These are phyloP conservation scores for Toxostoma redivivum DNA, from an alignment of 2,113 vertebrate genomes.

Conservation along the genomic window DNA sequence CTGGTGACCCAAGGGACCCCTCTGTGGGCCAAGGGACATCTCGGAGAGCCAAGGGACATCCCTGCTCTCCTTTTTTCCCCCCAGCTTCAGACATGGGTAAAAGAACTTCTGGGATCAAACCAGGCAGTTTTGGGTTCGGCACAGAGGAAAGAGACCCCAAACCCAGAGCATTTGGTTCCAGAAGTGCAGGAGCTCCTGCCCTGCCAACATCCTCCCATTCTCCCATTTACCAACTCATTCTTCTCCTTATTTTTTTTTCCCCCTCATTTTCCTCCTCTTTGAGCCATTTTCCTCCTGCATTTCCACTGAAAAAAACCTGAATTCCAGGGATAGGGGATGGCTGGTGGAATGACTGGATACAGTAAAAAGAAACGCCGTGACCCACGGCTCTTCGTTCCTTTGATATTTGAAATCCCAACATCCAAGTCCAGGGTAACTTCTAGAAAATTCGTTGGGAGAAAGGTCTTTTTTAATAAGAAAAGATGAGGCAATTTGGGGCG, in stretches of 20 bases:
- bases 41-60: background rate
- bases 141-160: background rate
- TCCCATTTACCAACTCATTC: background rate
- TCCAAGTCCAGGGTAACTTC: background rate
- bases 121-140: background rate
- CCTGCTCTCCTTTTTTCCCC: background rate
- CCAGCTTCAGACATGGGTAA: rapidly evolving
- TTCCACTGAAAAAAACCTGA: rapidly evolving
- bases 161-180: rapidly evolving
- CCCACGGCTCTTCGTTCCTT: background rate
- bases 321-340: background rate
- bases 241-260: background rate
- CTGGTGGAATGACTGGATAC: rapidly evolving
- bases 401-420: background rate
- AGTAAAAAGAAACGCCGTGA: rapidly evolving
- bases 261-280: background rate
- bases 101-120: background rate
- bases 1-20: background rate
- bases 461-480: background rate
- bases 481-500: background rate
- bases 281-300: background rate
- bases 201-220: background rate
- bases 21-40: background rate
- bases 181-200: background rate
- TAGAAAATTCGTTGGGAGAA: background rate